Percentiles rank a stretch among this genome's conserved stretches.
Evolutionary conservation across 1,140 invertebrate genomes (phyloP).

Genomic region (Bombus haemorrhoidalis): DNA sequence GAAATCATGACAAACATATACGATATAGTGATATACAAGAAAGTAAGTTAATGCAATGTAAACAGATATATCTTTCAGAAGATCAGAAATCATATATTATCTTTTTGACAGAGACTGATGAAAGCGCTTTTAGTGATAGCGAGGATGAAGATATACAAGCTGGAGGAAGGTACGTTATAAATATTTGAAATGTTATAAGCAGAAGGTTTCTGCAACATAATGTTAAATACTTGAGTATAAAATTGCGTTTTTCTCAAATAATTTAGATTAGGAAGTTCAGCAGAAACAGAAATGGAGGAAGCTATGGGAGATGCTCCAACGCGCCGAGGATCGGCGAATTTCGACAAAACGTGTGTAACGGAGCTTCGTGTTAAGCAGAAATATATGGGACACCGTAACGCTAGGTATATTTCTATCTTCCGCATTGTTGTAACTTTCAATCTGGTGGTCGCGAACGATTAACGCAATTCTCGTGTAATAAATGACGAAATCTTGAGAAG

Average conservation of each 20-base stretch:
- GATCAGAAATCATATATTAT: conserved; percentile 32
- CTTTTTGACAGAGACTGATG: conserved; percentile 74
- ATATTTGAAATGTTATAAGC: neutral
- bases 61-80: conserved; percentile 9
- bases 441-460: conserved; percentile 26
- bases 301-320: conserved; percentile 69
- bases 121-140: conserved; percentile 79
- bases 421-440: conserved; percentile 14
- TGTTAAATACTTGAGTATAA: neutral
- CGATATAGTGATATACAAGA: conserved; percentile 68
- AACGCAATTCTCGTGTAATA: conserved; percentile 6
- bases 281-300: conserved; percentile 78
- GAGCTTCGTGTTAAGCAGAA: conserved; percentile 86
- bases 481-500: neutral
- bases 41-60: conserved; percentile 67
- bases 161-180: conserved; percentile 66
- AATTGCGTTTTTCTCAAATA: neutral
- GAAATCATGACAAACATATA: conserved; percentile 63
- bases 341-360: conserved; percentile 69
- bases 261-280: conserved; percentile 70
- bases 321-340: conserved; percentile 67
- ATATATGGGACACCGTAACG: conserved; percentile 92
- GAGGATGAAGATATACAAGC: conserved; percentile 79
- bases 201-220: neutral
- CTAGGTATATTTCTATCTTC: conserved; percentile 83